These are phyloP conservation scores for Rotaria macrura DNA, from an alignment of 2,888 invertebrate species.

Conservation along the genomic window DNA sequence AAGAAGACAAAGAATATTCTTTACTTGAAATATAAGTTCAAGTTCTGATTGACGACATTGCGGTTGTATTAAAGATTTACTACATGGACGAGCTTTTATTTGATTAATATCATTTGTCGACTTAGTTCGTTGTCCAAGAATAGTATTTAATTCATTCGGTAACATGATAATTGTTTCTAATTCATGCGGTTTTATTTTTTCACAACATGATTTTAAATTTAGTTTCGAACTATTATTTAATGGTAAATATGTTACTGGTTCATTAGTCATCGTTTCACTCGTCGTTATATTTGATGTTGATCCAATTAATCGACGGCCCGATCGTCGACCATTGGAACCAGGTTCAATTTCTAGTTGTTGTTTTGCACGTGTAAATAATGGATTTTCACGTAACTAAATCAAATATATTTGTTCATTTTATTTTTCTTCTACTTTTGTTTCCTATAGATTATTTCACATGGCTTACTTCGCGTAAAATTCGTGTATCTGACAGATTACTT, in stretches of 20 bases:
- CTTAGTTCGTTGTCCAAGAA: neutral
- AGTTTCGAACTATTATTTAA: neutral
- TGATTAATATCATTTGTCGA: neutral
- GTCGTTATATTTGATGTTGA: neutral
- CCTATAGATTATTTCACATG: neutral
- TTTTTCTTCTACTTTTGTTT: neutral
- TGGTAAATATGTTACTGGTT: neutral
- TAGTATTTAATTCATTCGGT: neutral
- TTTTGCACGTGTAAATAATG: slow-evolving; percentile 14
- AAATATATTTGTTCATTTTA: neutral
- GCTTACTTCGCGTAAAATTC: neutral
- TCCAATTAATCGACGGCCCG: neutral
- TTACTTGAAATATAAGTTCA: neutral
- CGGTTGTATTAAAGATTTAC: neutral
- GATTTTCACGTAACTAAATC: neutral
- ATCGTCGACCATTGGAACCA: neutral
- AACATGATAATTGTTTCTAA: neutral
- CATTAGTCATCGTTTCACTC: neutral
- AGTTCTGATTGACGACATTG: neutral
- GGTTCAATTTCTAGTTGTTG: neutral
- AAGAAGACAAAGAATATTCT: neutral
- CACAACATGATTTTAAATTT: neutral
- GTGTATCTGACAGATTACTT: neutral
- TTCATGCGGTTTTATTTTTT: neutral
- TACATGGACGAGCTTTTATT: neutral